A percentile compares a stretch with the other conserved stretches of the same genome.
These are phyloP conservation scores for Lithophane semibrunnea DNA, from an alignment of 2,888 invertebrate species.

Conservation along the genomic window DNA sequence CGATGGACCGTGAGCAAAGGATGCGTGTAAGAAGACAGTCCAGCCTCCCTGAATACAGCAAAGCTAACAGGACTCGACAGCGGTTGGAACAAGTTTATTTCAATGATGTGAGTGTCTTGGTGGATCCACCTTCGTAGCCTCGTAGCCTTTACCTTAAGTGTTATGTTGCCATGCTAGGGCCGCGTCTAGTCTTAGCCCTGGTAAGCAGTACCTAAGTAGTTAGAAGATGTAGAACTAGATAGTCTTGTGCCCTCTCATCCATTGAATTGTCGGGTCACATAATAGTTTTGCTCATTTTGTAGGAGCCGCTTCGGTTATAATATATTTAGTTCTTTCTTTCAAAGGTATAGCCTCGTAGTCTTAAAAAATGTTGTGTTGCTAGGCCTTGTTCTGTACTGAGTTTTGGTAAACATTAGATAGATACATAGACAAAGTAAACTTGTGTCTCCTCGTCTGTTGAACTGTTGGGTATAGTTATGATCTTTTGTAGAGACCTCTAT, in stretches of 20 bases:
- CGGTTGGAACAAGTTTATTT: slow-evolving; percentile 86
- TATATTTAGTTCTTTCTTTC: not conserved
- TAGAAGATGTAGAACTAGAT: slow-evolving; percentile 8
- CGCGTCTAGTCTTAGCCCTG: slow-evolving; percentile 1
- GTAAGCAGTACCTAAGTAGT: slow-evolving; percentile 7
- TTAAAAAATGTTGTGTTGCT: slow-evolving; percentile 8
- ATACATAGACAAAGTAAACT: not conserved
- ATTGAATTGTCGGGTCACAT: not conserved
- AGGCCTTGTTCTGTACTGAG: not conserved
- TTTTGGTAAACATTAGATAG: slow-evolving; percentile 7
- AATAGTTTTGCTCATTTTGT: not conserved
- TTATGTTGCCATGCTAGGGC: slow-evolving; percentile 6
- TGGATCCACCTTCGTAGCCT: slow-evolving; percentile 26
- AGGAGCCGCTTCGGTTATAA: not conserved
- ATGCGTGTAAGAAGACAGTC: slow-evolving; percentile 87
- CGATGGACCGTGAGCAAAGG: slow-evolving; percentile 88
- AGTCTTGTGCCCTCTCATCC: not conserved
- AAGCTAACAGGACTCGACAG: slow-evolving; percentile 83
- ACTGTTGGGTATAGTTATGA: not conserved
- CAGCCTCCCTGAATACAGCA: slow-evolving; percentile 88
- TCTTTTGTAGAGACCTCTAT: not conserved
- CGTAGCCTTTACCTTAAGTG: slow-evolving; percentile 5
- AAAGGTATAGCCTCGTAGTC: not conserved
- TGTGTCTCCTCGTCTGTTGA: slow-evolving; percentile 8
- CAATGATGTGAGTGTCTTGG: slow-evolving; percentile 84